Evolutionary conservation across 1,140 invertebrate species (phyloP).

Genomic region (Platyura marginata): DNA sequence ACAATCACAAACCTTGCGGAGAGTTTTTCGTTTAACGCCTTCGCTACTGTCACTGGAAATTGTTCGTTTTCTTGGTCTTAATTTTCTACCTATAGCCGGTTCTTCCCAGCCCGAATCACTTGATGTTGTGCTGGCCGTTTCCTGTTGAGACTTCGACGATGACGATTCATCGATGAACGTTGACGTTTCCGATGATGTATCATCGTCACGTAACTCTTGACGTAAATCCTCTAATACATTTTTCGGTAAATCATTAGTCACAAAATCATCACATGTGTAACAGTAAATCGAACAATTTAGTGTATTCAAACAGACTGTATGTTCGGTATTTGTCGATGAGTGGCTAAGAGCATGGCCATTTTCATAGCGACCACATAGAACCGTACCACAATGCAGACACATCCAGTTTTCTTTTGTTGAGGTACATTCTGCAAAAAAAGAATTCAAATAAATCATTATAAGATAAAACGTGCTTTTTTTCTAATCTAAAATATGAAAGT

Average conservation of each 20-base stretch:
- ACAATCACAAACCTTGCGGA: constrained; percentile 26
- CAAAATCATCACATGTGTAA: constrained; percentile 65
- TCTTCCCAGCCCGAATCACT: constrained; percentile 13
- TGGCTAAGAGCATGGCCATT: constrained; percentile 59
- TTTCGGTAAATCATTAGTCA: constrained; percentile 49
- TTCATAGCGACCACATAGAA: constrained; percentile 61
- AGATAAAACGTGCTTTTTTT: neutral
- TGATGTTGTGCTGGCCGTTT: constrained; percentile 13
- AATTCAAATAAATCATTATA: neutral
- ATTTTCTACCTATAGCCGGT: constrained; percentile 10
- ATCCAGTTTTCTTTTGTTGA: constrained; percentile 53
- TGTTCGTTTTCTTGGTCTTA: constrained; percentile 31
- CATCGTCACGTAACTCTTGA: constrained; percentile 23
- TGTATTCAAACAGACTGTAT: constrained; percentile 59
- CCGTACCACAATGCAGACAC: constrained; percentile 50
- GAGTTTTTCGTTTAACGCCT: constrained; percentile 11
- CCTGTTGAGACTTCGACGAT: constrained; percentile 6
- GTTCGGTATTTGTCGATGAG: constrained; percentile 37
- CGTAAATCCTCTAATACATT: constrained; percentile 40
- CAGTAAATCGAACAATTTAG: constrained; percentile 56
- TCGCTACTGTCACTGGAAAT: constrained; percentile 32
- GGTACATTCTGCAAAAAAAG: constrained; percentile 37
- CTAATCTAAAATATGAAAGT: constrained; percentile 1
- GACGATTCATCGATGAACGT: constrained; percentile 8
- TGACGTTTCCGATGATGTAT: constrained; percentile 11